These are phyloP conservation scores for Ophonus ardosiacus DNA, from an alignment of 2,888 invertebrate genomes.

Conservation along the genomic window DNA sequence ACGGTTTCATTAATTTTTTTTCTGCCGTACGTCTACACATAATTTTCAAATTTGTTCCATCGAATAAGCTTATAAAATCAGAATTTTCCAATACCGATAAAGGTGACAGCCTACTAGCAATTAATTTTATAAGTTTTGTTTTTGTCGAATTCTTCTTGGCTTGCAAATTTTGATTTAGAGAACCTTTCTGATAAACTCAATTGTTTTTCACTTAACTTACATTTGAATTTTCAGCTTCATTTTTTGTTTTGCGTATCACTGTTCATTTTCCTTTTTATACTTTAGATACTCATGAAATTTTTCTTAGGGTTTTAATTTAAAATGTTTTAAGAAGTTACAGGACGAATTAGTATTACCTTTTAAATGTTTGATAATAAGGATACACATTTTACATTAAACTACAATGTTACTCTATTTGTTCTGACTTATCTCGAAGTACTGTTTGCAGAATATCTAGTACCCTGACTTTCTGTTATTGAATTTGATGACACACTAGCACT, in stretches of 20 bases:
- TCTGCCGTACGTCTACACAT: slow-evolving; percentile 17
- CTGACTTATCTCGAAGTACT: background rate
- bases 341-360: background rate
- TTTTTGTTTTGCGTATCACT: background rate
- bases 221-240: background rate
- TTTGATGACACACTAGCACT: too few relatives aligned
- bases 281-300: background rate
- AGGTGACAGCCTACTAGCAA: background rate
- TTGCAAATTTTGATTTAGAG: background rate
- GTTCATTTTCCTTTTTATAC: background rate
- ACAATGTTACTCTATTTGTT: background rate
- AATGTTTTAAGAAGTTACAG: background rate
- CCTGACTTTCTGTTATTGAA: too few relatives aligned
- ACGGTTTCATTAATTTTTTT: background rate
- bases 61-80: slow-evolving; percentile 1
- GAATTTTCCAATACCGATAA: slow-evolving; percentile 22
- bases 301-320: background rate
- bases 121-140: background rate
- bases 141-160: slow-evolving; percentile 10
- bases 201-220: background rate
- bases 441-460: too few relatives aligned
- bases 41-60: background rate
- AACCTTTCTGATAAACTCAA: background rate
- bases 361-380: background rate
- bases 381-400: background rate